Evolutionary conservation across 1,140 invertebrate species (phyloP), one percentile per base, ranked within the genome.

Genomic region (Phocides pigmalion): DNA sequence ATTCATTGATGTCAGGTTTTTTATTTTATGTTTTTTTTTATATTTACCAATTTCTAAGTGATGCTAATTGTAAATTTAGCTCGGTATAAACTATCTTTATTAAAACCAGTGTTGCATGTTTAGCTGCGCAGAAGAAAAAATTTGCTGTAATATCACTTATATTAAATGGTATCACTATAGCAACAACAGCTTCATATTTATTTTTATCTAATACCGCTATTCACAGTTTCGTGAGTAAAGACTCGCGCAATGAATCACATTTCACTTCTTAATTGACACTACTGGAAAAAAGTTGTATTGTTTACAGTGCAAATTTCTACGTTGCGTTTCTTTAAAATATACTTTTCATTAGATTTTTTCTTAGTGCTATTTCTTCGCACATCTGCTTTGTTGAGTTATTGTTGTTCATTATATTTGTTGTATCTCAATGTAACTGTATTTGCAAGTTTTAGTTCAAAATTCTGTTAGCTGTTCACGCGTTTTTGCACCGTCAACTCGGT

Each of bases 241-340:
- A 47, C 56, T 20, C 56, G 42, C 4, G 56, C 56, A 59, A 59
- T 59, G 56, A 47, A 59, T 59, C 56, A 59, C 56, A 37, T 59
- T 59, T 59, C 56, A 47, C 56, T 59, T 46, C 56, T 59, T 59
- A 59, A 59, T 59, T 59, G 56, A 59, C 56, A 59, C 42, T 32
- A 0, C 3, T 22, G 17, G 4, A 59, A 59, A 59, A 59, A 59
- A 59, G 11, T 19, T 59, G 56, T 59, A 59, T 59, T 59, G 56
- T 59, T 47, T 59, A 47, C 42, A 46, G 16, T 59, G 56, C 56
- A 59, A 59, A 59, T 59, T 59, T 47, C 56, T 59, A 47, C n/a
- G 42, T 59, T 59, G 15, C 41, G 9, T 46, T 25, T 58, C 54
- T 58, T 46, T 58, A 41, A 6, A 19, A 46, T 17, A 22, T 44